Percentiles rank a stretch among this genome's conserved stretches.
Evolutionary conservation across 2,797 vertebrate species (phyloP).

Genomic region (Hypotaenidia okinawae): DNA sequence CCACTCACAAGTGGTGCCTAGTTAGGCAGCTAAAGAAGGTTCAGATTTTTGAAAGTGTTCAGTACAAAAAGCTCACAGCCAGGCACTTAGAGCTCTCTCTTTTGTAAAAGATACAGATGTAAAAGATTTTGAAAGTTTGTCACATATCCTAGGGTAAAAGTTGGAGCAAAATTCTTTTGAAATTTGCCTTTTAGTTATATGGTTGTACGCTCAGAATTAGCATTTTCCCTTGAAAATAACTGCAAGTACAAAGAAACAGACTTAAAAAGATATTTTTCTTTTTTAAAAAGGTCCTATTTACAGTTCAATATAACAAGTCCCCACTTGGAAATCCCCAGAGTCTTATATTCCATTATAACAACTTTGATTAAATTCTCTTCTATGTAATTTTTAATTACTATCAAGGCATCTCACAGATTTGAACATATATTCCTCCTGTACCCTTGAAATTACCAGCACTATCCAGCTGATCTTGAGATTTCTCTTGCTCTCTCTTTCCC

Average conservation of each 20-base stretch:
- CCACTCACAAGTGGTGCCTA: neutral
- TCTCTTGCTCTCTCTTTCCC: neutral
- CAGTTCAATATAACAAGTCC: neutral
- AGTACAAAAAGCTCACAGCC: neutral
- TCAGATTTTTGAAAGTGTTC: neutral
- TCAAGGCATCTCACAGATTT: neutral
- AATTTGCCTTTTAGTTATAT: neutral
- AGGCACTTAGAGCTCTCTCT: neutral
- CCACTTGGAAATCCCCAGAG: neutral
- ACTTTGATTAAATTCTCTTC: neutral
- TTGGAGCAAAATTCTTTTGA: neutral
- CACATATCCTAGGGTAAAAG: neutral
- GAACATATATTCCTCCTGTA: neutral
- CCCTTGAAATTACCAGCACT: neutral
- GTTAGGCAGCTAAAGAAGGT: neutral
- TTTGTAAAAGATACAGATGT: neutral
- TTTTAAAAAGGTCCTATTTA: neutral
- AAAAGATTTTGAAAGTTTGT: neutral
- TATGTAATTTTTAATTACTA: neutral
- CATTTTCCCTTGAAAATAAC: neutral
- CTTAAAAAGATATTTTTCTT: neutral
- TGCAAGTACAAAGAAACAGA: neutral
- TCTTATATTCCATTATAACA: neutral
- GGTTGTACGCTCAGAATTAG: neutral
- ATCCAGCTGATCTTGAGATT: neutral